Percentiles rank a stretch among this genome's conserved stretches.
Evolutionary conservation across 2,113 vertebrate genomes (phyloP).

Genomic region (Archocentrus centrarchus): DNA sequence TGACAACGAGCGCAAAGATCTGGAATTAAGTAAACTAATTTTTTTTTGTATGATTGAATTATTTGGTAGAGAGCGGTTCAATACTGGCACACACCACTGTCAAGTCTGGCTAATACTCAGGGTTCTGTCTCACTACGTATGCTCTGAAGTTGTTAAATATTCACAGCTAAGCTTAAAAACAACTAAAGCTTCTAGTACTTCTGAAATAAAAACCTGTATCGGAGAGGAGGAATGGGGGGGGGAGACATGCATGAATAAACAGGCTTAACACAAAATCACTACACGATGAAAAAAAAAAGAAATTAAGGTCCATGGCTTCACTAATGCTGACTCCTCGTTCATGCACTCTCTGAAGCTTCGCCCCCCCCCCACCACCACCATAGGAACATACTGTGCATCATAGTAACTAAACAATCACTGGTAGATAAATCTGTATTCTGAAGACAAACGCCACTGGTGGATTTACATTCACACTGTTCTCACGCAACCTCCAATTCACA

Average conservation of each 20-base stretch:
- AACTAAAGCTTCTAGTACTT: slow-evolving; percentile 62
- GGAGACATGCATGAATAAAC: not conserved
- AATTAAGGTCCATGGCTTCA: slow-evolving; percentile 85
- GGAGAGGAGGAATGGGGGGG: not conserved
- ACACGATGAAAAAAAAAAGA: slow-evolving; percentile 42
- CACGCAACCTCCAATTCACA: slow-evolving; percentile 23
- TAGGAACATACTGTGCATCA: slow-evolving; percentile 65
- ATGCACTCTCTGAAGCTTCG: slow-evolving; percentile 60
- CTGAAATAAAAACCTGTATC: slow-evolving; percentile 66
- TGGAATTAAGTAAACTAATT: slow-evolving; percentile 83
- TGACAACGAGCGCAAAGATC: slow-evolving; percentile 60
- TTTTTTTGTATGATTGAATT: slow-evolving; percentile 74
- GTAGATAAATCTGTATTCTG: slow-evolving; percentile 64
- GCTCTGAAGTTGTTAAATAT: slow-evolving; percentile 73
- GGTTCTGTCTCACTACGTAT: slow-evolving; percentile 69
- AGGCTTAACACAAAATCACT: no score
- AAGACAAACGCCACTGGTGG: slow-evolving; percentile 69
- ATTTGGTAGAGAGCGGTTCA: slow-evolving; percentile 85
- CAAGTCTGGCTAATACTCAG: slow-evolving; percentile 83
- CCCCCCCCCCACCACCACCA: not conserved
- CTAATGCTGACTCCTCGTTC: slow-evolving; percentile 79
- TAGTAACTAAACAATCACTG: slow-evolving; percentile 77
- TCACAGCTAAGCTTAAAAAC: slow-evolving; percentile 72
- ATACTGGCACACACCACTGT: slow-evolving; percentile 83
- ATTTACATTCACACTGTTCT: slow-evolving; percentile 78